Conservation (phyloP, 2,797 vertebrate genomes). For the Pangasius djambal region DNA sequence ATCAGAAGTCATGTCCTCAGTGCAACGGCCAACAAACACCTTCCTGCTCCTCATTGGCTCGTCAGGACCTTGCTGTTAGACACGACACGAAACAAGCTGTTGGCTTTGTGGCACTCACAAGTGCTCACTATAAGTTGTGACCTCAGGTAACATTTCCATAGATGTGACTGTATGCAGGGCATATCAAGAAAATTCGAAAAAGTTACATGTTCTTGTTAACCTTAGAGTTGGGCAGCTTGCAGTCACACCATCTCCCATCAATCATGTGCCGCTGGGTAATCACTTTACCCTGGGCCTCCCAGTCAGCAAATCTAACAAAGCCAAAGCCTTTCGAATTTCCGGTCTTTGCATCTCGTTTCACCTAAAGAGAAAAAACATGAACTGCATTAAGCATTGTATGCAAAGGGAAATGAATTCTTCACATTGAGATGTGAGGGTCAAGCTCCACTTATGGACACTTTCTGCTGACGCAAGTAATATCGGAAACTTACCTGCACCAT, state of each 20-base stretch:
- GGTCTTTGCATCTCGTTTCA: slow-evolving; percentile 95
- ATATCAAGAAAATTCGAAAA: neutral
- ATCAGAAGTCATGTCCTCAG: slow-evolving; percentile 94
- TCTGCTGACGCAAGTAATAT: neutral
- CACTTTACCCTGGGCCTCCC: slow-evolving; percentile 96
- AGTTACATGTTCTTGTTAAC: slow-evolving; percentile 60
- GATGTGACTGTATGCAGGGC: neutral
- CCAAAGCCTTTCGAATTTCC: slow-evolving; percentile 98
- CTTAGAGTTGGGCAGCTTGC: slow-evolving; percentile 98
- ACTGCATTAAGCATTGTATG: neutral
- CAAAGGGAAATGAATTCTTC: neutral
- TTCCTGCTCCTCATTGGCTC: slow-evolving; percentile 95
- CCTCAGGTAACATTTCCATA: neutral
- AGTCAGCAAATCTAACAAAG: slow-evolving; percentile 96
- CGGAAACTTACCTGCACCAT: slow-evolving; percentile 92
- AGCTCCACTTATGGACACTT: too few species aligned
- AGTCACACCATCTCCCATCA: slow-evolving; percentile 98
- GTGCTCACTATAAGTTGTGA: too few species aligned
- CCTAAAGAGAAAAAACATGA: slow-evolving; percentile 70
- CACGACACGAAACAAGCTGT: neutral
- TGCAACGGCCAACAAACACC: slow-evolving; percentile 98
- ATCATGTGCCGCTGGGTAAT: slow-evolving; percentile 98
- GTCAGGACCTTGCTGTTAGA: slow-evolving; percentile 83
- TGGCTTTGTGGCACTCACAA: too few species aligned
- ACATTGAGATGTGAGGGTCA: neutral